Percentiles rank a stretch among this genome's conserved stretches.
Evolutionary conservation across 2,888 invertebrate species (phyloP).

Genomic region (Sphinx pinastri): DNA sequence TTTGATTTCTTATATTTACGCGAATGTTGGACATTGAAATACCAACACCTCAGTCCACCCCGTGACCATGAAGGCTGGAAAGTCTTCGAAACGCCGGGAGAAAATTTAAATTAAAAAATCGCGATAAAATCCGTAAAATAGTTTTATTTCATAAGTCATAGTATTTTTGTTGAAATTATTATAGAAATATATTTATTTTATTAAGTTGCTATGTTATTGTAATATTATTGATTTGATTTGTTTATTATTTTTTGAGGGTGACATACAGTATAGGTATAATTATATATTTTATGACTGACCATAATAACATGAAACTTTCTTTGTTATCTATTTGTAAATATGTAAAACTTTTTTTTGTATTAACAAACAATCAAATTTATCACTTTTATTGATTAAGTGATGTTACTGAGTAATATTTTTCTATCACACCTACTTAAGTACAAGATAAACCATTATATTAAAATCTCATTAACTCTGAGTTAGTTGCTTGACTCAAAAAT

Average conservation of each 20-base stretch:
- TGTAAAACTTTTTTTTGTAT: not conserved
- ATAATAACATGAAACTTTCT: not conserved
- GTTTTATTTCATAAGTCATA: too few relatives aligned
- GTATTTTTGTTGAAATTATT: not conserved
- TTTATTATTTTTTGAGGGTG: not conserved
- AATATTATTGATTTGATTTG: not conserved
- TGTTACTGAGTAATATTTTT: not conserved
- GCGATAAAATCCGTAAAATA: too few relatives aligned
- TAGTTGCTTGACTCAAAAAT: not conserved
- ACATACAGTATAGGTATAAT: not conserved
- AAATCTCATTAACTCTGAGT: not conserved
- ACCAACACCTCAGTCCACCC: too few relatives aligned
- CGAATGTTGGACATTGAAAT: too few relatives aligned
- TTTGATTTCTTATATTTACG: too few relatives aligned
- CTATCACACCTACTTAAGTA: conserved; percentile 5
- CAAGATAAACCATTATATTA: conserved; percentile 1
- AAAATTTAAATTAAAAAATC: too few relatives aligned
- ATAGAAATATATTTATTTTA: not conserved
- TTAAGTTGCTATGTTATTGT: not conserved
- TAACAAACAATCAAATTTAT: not conserved
- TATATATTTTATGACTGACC: not conserved
- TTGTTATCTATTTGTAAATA: conserved; percentile 4
- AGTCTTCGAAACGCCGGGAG: too few relatives aligned
- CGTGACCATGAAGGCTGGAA: too few relatives aligned
- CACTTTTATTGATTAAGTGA: not conserved